Percentiles rank a stretch among this genome's conserved stretches.
These are phyloP conservation scores for Plebejus argus DNA, from an alignment of 2,888 invertebrate genomes.

Conservation along the genomic window DNA sequence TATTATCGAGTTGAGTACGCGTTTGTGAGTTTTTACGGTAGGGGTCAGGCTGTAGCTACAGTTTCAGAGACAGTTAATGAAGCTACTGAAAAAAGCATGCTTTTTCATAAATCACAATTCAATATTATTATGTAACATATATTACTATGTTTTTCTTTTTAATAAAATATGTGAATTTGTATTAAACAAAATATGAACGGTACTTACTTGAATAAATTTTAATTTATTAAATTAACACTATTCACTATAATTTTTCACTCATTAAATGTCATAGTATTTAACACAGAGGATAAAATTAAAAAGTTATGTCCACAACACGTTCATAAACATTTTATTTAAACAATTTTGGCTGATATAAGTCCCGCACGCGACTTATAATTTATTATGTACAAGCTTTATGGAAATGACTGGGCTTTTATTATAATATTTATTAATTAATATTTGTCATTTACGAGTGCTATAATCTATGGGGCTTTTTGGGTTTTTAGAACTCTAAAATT, in stretches of 20 bases:
- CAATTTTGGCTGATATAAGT: constrained; percentile 7
- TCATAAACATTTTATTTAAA: constrained; percentile 28
- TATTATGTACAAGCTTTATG: constrained; percentile 25
- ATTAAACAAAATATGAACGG: neutral
- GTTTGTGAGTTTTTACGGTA: constrained; percentile 49
- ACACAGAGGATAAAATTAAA: constrained; percentile 16
- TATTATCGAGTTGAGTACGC: constrained; percentile 55
- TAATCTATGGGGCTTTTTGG: constrained; percentile 11
- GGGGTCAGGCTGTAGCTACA: constrained; percentile 30
- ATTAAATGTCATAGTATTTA: neutral
- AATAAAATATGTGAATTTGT: neutral
- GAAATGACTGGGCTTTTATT: constrained; percentile 24
- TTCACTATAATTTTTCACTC: neutral
- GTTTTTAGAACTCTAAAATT: constrained; percentile 4
- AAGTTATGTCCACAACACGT: constrained; percentile 23
- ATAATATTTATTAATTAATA: constrained; percentile 27
- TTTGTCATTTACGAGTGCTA: constrained; percentile 20
- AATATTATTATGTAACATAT: too few species aligned
- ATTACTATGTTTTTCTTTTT: neutral
- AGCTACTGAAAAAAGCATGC: neutral
- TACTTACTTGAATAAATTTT: neutral
- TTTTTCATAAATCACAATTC: too few species aligned
- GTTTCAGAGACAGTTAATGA: constrained; percentile 7
- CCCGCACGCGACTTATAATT: constrained; percentile 24
- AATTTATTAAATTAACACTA: neutral